Percentiles rank a stretch among this genome's conserved stretches.
Evolutionary conservation across 1,140 invertebrate species (phyloP).

Genomic region (Cyrtorhinus lividipennis): DNA sequence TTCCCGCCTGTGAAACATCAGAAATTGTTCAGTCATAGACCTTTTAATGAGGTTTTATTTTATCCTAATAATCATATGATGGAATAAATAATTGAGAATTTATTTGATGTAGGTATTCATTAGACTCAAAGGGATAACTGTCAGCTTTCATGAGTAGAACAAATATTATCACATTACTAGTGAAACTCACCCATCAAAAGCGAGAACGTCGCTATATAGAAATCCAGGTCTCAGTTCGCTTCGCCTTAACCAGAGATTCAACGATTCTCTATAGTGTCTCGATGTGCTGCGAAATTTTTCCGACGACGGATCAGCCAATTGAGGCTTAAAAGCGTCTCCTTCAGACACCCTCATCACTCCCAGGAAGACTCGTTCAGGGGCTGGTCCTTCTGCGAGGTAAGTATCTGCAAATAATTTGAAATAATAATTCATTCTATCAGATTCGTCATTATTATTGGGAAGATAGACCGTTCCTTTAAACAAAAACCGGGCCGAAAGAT

Average conservation of each 20-base stretch:
- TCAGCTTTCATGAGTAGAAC: no score
- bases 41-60: no score
- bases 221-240: constrained; percentile 53
- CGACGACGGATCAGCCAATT: constrained; percentile 48
- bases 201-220: constrained; percentile 50
- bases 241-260: constrained; percentile 56
- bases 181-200: constrained; percentile 59
- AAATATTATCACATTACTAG: no score
- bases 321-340: constrained; percentile 46
- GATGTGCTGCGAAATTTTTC: constrained; percentile 47
- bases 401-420: constrained; percentile 45
- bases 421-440: neutral
- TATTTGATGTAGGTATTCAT: no score
- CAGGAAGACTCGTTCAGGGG: constrained; percentile 56
- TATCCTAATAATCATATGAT: no score
- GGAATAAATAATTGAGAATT: no score
- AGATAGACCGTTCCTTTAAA: neutral
- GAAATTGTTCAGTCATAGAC: no score
- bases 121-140: no score
- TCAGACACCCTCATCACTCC: constrained; percentile 53
- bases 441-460: neutral
- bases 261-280: constrained; percentile 53
- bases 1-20: constrained; percentile 36
- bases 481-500: neutral
- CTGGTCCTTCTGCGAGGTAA: constrained; percentile 57